Percentiles rank a stretch among this genome's conserved stretches.
Conservation (phyloP, 1,140 invertebrate genomes). For the Pissodes strobi region DNA sequence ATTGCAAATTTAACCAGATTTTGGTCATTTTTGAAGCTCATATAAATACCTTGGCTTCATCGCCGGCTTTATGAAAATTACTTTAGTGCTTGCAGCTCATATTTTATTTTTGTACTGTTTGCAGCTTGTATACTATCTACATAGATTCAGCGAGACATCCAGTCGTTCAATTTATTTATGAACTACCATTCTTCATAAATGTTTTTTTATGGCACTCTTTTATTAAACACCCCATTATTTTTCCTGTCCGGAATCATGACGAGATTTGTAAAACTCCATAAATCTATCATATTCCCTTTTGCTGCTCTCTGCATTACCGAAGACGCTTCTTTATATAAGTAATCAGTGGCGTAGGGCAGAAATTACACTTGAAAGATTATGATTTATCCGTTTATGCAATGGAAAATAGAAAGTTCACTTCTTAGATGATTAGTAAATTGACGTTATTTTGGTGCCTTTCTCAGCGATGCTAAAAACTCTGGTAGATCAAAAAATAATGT, state of each 20-base stretch:
- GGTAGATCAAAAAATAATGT: no score
- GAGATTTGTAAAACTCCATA: conserved; percentile 15
- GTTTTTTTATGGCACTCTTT: conserved; percentile 12
- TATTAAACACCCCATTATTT: conserved; percentile 25
- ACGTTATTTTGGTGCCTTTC: no score
- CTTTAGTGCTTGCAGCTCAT: background rate
- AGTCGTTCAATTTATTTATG: conserved; percentile 2
- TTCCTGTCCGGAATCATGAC: conserved; percentile 14
- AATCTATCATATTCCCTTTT: conserved; percentile 7
- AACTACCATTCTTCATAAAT: background rate
- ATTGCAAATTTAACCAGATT: background rate
- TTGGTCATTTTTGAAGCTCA: background rate
- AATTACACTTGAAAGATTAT: background rate
- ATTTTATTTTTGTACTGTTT: background rate
- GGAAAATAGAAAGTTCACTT: no score
- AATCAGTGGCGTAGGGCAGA: background rate
- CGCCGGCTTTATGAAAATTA: background rate
- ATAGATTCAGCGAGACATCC: background rate
- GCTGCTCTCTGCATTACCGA: background rate
- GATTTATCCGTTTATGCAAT: background rate
- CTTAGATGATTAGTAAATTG: no score
- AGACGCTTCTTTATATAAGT: background rate
- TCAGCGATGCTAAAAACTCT: no score
- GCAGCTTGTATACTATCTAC: background rate
- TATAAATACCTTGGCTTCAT: background rate